These are phyloP conservation scores for Drosophila tani DNA, from an alignment of 1,140 invertebrate genomes.

Conservation along the genomic window DNA sequence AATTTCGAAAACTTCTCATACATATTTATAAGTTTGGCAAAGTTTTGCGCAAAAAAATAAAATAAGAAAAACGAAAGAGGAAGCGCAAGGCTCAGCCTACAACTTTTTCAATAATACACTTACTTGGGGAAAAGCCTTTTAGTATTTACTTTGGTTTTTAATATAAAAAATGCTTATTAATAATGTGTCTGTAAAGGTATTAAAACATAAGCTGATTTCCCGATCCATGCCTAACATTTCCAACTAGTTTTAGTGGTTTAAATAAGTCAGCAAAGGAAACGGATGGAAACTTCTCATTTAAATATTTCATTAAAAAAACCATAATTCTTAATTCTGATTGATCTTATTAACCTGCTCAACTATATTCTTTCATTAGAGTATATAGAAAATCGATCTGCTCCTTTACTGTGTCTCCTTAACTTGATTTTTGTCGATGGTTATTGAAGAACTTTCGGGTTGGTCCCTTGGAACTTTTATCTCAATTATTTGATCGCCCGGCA, in stretches of 20 bases:
- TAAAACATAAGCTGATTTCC: not conserved
- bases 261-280: too few species aligned
- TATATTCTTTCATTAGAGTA: constrained; percentile 2
- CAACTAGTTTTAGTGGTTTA: too few species aligned
- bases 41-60: constrained; percentile 53
- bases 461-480: constrained; percentile 65
- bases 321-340: not conserved
- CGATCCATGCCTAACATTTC: too few species aligned
- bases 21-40: constrained; percentile 84
- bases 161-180: not conserved
- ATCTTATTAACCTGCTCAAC: too few species aligned
- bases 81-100: constrained; percentile 71
- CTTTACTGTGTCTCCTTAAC: not conserved
- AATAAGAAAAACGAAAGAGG: not conserved
- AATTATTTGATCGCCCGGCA: constrained; percentile 69
- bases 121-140: not conserved
- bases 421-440: constrained; percentile 31
- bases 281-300: not conserved
- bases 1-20: constrained; percentile 84
- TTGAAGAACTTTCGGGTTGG: constrained; percentile 30
- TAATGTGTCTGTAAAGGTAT: too few species aligned
- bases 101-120: constrained; percentile 51
- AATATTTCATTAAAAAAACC: not conserved
- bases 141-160: not conserved
- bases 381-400: not conserved